Evolutionary conservation across 2,113 vertebrate species (phyloP).

Genomic region (Melierax canorus): DNA sequence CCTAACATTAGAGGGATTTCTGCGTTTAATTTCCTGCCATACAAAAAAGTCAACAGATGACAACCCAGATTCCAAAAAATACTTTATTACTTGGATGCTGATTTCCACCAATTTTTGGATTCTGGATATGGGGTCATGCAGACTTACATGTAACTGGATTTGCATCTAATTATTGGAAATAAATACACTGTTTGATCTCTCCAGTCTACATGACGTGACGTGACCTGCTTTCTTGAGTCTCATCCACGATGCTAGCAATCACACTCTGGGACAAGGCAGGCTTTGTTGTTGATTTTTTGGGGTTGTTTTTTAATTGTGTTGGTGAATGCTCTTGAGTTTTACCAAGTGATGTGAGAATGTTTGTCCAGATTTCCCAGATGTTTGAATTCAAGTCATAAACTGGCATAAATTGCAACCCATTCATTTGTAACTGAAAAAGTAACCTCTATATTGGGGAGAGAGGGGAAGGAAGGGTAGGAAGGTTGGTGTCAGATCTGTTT

Average conservation of each 20-base stretch:
- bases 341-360: neutral
- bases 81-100: neutral
- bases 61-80: neutral
- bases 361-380: neutral
- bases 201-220: no score
- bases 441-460: neutral
- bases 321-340: neutral
- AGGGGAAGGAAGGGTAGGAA: neutral
- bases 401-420: neutral
- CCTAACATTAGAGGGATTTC: neutral
- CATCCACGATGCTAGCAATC: neutral
- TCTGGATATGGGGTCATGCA: neutral
- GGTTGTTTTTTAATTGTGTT: neutral
- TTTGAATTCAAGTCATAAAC: neutral
- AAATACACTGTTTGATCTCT: rapidly evolving
- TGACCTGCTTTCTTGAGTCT: neutral
- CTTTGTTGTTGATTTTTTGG: neutral
- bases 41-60: neutral
- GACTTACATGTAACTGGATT: neutral
- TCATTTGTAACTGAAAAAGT: neutral
- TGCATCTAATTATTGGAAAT: neutral
- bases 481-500: neutral
- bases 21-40: neutral
- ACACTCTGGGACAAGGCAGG: neutral
- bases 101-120: neutral